phyloP scores from a whole-genome alignment of 2,113 vertebrate genomes.

The Caretta caretta region DNA sequence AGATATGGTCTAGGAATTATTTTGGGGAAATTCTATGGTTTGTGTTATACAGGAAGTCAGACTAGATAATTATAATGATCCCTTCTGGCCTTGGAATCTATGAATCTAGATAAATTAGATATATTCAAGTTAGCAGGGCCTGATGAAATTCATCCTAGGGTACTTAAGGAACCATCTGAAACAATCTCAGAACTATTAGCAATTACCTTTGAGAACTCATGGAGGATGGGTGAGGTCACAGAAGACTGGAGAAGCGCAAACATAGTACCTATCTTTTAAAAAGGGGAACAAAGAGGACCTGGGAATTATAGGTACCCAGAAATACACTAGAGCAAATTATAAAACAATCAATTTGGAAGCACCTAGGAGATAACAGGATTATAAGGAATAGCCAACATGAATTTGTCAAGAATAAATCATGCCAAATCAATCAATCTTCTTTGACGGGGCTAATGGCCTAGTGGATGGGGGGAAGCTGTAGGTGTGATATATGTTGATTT shows the following conservation, averaged over 20 bases:
- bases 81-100: not conserved
- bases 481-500: not conserved
- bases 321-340: not conserved
- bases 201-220: not conserved
- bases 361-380: not conserved
- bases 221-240: not conserved
- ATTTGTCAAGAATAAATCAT: not conserved
- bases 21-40: not conserved
- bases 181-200: not conserved
- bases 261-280: not conserved
- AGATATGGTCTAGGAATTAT: not conserved
- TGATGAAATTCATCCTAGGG: not conserved
- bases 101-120: not conserved
- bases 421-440: not conserved
- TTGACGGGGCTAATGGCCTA: not conserved
- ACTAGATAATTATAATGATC: not conserved
- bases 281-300: not conserved
- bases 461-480: not conserved
- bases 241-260: not conserved
- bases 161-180: not conserved
- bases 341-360: not conserved
- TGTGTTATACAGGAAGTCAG: not conserved
- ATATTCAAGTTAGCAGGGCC: not conserved
- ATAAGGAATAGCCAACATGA: not conserved
- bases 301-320: not conserved